Base-by-base conservation (phyloP, 2,797 vertebrate species). In the Anguilla obscura region DNA sequence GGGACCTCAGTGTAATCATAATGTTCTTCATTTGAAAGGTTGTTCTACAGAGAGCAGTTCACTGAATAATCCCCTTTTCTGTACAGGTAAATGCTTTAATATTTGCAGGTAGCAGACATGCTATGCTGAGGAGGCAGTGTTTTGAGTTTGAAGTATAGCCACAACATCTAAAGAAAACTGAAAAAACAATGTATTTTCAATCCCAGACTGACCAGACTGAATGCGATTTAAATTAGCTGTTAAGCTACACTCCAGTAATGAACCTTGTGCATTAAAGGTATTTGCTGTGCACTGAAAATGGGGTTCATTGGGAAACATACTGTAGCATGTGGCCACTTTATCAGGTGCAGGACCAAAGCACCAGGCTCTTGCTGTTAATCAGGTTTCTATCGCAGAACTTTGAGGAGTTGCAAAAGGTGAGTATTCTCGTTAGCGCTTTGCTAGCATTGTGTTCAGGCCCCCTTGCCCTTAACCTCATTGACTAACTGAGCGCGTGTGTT, bases 271-370 rank as follows among this genome's bases (percentile, higher is more conserved):
- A 45, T 84, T 24, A 33, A 50, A 76, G 83, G 66, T 85, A 14
- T 66, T 88, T 58, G 58, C 45, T 18, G 66, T 85, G 30, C 56
- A 33, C 40, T 94, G 94, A 95, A 93, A 93, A 95, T 90, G 92
- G 94, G 94, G 91, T 94, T 91, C 93, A 91, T 93, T 94, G 93
- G 91, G 91, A 88, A 86, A 93, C 93, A 3, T 40, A 40, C 40
- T 40, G 94, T 21, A 82, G 56, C 33, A 4, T 56, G 76, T 5
- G 21, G 12, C 79, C 63, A 60, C 66, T 71, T 21, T 50, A 36
- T 84, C 84, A 60, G 69, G 84, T 85, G 69, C 79, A n/a, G 27
- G 52, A 50, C 50, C 33, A 60, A 24, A 84, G 48, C 60, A 71
- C 60, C 48, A 63, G 45, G 63, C 45, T 63, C 83, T 88, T 82